Evolutionary conservation across 2,888 invertebrate genomes (phyloP).

Genomic region (Adelognathus sp.): DNA sequence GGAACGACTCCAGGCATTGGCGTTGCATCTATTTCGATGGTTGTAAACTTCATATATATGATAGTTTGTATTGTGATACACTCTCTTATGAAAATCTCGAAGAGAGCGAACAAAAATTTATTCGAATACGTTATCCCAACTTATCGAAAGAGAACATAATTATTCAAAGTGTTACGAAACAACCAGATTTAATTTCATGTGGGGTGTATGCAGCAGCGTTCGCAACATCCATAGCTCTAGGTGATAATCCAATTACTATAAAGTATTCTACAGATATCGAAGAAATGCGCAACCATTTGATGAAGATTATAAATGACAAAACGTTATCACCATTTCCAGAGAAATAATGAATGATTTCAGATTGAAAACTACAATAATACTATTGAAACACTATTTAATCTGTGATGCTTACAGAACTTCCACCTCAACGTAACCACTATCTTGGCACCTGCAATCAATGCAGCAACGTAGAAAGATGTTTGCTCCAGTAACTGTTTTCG

Average conservation of each 20-base stretch:
- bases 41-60: not conserved
- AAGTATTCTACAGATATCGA: not conserved
- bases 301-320: constrained; percentile 1
- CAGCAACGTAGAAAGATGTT: not conserved
- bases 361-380: no score
- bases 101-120: not conserved
- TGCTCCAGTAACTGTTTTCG: no score
- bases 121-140: not conserved
- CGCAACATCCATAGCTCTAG: constrained; percentile 5
- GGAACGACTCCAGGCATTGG: not conserved
- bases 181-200: not conserved
- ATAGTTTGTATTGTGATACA: not conserved
- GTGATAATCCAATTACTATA: not conserved
- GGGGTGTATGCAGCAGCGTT: no score
- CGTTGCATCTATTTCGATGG: constrained; percentile 11
- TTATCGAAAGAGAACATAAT: not conserved
- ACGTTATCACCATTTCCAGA: constrained; percentile 10
- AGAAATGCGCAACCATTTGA: not conserved
- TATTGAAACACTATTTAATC: no score
- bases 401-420: no score
- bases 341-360: no score
- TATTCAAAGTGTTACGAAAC: constrained; percentile 7
- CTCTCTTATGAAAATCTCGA: not conserved
- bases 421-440: no score
- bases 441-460: not conserved